A percentile compares a stretch with the other conserved stretches of the same genome.
Conservation (phyloP, 2,888 invertebrate species). For the Drosophila hawaiiensis region DNA sequence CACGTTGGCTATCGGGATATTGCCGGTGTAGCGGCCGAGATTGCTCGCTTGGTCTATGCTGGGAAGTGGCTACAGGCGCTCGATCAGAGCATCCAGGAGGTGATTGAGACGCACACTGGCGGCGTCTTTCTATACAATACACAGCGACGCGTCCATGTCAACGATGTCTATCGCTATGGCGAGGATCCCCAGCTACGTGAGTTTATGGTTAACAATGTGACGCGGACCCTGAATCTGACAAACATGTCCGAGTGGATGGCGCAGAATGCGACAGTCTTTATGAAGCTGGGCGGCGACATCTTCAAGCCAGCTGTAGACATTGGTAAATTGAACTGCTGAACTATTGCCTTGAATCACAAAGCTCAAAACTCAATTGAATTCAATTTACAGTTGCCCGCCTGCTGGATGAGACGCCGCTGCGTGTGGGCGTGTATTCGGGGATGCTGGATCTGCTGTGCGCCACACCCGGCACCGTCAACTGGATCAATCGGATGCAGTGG, state of each 20-base stretch:
- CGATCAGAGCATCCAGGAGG: conserved; percentile 73
- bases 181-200: conserved; percentile 82
- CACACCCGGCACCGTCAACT: conserved; percentile 91
- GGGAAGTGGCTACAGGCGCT: conserved; percentile 88
- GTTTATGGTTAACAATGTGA: conserved; percentile 91
- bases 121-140: conserved; percentile 86
- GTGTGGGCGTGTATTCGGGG: conserved; percentile 90
- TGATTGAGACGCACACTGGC: conserved; percentile 49
- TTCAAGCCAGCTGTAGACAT: conserved; percentile 91
- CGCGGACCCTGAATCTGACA: conserved; percentile 88
- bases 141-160: conserved; percentile 87
- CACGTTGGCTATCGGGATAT: conserved; percentile 88
- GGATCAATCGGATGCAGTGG: conserved; percentile 92
- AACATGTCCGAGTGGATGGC: conserved; percentile 88
- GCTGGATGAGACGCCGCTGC: conserved; percentile 89
- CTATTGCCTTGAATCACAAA: background rate
- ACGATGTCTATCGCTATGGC: conserved; percentile 85
- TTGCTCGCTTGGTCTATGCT: conserved; percentile 86
- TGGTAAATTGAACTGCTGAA: conserved; percentile 85
- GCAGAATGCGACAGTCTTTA: conserved; percentile 88
- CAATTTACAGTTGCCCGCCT: conserved; percentile 88
- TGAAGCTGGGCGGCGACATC: conserved; percentile 88
- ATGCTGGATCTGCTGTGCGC: conserved; percentile 94
- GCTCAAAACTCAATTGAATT: background rate
- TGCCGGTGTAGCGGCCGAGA: conserved; percentile 86